phyloP scores from a whole-genome alignment of 2,113 vertebrate species.

The Myiagra hebetior region DNA sequence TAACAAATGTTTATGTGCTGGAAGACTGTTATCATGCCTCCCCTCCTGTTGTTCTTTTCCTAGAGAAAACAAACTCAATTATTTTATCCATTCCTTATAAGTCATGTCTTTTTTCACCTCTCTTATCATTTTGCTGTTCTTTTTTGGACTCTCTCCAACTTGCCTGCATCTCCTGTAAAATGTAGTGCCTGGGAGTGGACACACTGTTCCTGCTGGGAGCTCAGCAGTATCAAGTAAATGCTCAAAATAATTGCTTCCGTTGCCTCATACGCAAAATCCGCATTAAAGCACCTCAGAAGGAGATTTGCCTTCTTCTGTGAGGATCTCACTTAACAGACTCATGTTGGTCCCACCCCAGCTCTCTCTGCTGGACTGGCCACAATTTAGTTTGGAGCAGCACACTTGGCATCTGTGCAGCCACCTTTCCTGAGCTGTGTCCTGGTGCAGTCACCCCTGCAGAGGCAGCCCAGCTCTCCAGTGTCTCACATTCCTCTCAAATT shows the following conservation, averaged over 20 bases:
- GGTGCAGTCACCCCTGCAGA: background rate
- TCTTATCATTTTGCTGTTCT: constrained; percentile 32
- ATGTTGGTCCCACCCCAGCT: background rate
- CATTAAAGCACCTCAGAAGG: background rate
- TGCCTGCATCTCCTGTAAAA: constrained; percentile 19
- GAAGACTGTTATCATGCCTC: constrained; percentile 26
- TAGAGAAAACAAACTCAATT: constrained; percentile 26
- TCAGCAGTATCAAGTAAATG: background rate
- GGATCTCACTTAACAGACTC: background rate
- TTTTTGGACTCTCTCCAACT: constrained; percentile 5
- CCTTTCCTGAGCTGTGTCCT: background rate
- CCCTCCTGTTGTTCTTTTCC: constrained; percentile 43
- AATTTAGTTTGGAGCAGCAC: background rate
- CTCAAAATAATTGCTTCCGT: constrained; percentile 31
- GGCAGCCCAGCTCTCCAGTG: background rate
- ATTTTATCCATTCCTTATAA: constrained; percentile 12
- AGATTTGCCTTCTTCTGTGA: background rate
- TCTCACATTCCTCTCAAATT: background rate
- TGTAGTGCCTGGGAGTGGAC: constrained; percentile 20
- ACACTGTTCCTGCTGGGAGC: constrained; percentile 17
- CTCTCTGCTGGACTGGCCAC: background rate
- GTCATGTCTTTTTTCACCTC: background rate
- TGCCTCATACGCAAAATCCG: background rate
- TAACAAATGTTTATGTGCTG: constrained; percentile 45
- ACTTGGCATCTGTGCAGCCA: background rate